These are phyloP conservation scores for Tinamus guttatus DNA, from an alignment of 2,113 vertebrate genomes.

Conservation along the genomic window DNA sequence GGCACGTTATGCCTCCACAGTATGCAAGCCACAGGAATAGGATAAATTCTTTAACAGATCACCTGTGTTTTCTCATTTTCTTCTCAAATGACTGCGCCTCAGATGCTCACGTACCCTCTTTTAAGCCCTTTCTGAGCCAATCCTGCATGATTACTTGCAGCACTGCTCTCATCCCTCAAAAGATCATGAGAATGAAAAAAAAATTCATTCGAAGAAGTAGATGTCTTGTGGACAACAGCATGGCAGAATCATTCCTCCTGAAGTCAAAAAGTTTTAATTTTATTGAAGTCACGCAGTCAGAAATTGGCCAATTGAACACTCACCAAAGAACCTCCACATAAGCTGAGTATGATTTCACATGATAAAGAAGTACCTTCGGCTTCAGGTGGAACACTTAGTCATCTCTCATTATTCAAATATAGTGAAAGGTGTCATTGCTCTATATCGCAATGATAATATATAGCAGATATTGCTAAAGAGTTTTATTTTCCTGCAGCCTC, in stretches of 20 bases:
- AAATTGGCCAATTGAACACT: background rate
- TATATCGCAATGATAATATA: background rate
- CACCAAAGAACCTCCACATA: background rate
- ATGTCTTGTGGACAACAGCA: background rate
- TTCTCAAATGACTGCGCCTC: background rate
- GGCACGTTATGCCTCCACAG: background rate
- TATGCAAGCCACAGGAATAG: background rate
- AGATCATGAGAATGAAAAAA: slow-evolving; percentile 38
- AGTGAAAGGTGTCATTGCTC: background rate
- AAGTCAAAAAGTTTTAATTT: slow-evolving; percentile 28
- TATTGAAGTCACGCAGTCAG: background rate
- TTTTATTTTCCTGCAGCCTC: background rate
- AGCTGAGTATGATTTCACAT: background rate
- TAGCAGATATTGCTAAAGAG: background rate
- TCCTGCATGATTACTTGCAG: background rate
- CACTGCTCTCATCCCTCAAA: background rate
- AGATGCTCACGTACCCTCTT: background rate
- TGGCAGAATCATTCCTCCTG: slow-evolving; percentile 1
- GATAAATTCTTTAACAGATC: background rate
- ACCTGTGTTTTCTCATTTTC: background rate
- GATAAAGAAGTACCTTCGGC: background rate
- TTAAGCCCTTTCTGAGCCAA: background rate
- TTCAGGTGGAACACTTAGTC: background rate
- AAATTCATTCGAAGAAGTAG: slow-evolving; percentile 20
- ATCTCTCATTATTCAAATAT: background rate